phyloP scores from a whole-genome alignment of 2,113 vertebrate genomes.

The Centropus unirufus region DNA sequence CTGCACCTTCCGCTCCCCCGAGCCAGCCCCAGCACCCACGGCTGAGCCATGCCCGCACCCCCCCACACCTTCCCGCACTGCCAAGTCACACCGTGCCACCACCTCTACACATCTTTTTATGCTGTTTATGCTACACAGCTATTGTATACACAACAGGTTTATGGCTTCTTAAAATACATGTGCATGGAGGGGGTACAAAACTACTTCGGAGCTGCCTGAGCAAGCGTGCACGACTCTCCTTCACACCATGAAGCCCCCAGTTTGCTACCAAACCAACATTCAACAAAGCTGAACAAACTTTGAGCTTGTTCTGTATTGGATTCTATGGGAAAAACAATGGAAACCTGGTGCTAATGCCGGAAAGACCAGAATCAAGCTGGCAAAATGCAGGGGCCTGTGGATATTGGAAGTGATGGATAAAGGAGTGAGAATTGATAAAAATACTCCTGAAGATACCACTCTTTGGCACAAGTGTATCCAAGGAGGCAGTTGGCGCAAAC shows the following conservation, averaged over 20 bases:
- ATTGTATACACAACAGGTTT: background rate
- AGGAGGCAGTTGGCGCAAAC: background rate
- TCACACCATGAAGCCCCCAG: background rate
- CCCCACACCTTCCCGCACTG: background rate
- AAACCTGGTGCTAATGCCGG: background rate
- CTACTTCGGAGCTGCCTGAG: background rate
- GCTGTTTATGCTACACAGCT: background rate
- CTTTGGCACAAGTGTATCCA: background rate
- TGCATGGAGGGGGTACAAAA: background rate
- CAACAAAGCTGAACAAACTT: background rate
- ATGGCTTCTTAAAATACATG: background rate
- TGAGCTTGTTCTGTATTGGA: background rate
- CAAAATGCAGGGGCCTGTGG: background rate
- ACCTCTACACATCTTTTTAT: background rate
- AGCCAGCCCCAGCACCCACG: too few species aligned
- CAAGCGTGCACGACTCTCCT: background rate
- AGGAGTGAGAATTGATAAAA: background rate
- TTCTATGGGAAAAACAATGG: background rate
- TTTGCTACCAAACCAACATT: background rate
- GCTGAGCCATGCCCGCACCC: background rate
- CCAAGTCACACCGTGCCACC: too few species aligned
- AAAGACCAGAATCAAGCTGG: background rate
- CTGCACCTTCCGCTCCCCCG: background rate
- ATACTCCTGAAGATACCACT: background rate
- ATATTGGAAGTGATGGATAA: background rate